phyloP scores from a whole-genome alignment of 2,797 vertebrate species.

The Acestrorhynchus altus region DNA sequence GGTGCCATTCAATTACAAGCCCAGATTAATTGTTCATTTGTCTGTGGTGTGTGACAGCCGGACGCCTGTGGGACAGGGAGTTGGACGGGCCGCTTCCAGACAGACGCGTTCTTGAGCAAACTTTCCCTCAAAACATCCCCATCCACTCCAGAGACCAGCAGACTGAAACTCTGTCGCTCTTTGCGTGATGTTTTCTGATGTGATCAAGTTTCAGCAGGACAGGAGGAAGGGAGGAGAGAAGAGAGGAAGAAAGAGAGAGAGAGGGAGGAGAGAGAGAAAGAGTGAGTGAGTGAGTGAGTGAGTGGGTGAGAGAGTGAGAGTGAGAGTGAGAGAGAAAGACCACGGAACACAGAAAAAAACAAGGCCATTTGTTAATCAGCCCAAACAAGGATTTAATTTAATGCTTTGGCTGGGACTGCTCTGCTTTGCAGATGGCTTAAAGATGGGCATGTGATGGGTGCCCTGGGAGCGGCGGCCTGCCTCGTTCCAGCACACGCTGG shows the following conservation, averaged over 20 bases:
- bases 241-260: slow-evolving; percentile 30
- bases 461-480: slow-evolving; percentile 73
- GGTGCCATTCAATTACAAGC: slow-evolving; percentile 80
- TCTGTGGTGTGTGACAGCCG: slow-evolving; percentile 66
- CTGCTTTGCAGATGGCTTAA: slow-evolving; percentile 84
- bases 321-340: slow-evolving; percentile 53
- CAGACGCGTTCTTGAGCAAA: slow-evolving; percentile 61
- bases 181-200: slow-evolving; percentile 41
- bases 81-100: slow-evolving; percentile 62
- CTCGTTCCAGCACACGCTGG: slow-evolving; percentile 74
- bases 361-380: slow-evolving; percentile 87
- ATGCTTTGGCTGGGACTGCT: slow-evolving; percentile 80
- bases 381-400: slow-evolving; percentile 86
- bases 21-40: slow-evolving; percentile 81
- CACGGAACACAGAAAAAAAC: slow-evolving; percentile 74
- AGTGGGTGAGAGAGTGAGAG: slow-evolving; percentile 42
- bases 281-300: slow-evolving; percentile 41
- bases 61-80: slow-evolving; percentile 59
- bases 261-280: slow-evolving; percentile 42
- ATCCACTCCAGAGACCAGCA: slow-evolving; percentile 54
- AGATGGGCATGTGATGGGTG: slow-evolving; percentile 80
- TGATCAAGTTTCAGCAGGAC: slow-evolving; percentile 45
- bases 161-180: slow-evolving; percentile 33
- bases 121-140: slow-evolving; percentile 51
- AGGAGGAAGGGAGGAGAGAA: slow-evolving; percentile 47